Evolutionary conservation across 2,113 vertebrate species (phyloP).

Genomic region (Ginglymostoma cirratum): DNA sequence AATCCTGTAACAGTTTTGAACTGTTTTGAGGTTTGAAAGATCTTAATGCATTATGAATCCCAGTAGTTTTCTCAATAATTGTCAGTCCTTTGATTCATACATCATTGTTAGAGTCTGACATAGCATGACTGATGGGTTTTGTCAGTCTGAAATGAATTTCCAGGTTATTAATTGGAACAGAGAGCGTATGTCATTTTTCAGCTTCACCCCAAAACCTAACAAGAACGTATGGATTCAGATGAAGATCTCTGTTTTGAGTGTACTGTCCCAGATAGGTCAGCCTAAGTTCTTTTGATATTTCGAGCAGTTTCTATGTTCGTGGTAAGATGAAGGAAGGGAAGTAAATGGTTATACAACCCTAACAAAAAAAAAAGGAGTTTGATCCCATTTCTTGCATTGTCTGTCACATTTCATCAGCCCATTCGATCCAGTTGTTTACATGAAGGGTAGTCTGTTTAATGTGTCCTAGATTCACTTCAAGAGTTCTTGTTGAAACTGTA

Average conservation of each 20-base stretch:
- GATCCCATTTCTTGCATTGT: background rate
- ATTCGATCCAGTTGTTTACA: background rate
- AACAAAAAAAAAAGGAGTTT: background rate
- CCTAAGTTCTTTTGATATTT: background rate
- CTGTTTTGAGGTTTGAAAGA: background rate
- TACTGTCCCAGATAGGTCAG: background rate
- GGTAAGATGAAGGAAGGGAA: background rate
- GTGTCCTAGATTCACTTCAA: background rate
- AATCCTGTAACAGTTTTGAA: background rate
- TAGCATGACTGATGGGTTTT: background rate
- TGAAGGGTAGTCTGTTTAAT: background rate
- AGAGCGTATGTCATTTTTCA: background rate
- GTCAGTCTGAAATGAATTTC: background rate
- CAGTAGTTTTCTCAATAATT: background rate
- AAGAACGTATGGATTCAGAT: background rate
- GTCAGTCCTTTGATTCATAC: background rate
- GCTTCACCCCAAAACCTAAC: background rate
- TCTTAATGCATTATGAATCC: background rate
- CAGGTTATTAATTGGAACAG: background rate
- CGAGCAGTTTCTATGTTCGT: background rate
- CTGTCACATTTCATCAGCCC: background rate
- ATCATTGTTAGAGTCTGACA: background rate
- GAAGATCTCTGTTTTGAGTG: background rate
- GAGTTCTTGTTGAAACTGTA: constrained; percentile 12
- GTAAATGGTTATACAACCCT: background rate